Evolutionary conservation across 2,888 invertebrate species (phyloP).

Genomic region (Diogma glabrata): DNA sequence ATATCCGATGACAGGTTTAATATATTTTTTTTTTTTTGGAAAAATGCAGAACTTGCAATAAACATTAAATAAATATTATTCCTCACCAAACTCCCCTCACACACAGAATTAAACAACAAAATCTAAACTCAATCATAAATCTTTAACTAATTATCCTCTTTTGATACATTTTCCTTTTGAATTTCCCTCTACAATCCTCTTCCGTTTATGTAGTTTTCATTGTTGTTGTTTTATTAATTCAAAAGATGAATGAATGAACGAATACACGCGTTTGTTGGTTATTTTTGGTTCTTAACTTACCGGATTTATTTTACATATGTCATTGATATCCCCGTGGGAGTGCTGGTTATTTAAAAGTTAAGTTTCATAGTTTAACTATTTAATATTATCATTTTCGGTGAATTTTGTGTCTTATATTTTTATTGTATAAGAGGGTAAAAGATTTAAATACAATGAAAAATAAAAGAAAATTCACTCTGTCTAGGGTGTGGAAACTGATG

Average conservation of each 20-base stretch:
- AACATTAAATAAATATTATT: too few species aligned
- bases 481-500: too few species aligned
- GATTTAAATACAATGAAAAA: neutral
- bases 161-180: neutral
- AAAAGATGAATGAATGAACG: too few species aligned
- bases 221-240: too few species aligned
- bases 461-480: too few species aligned
- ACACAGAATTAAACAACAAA: neutral
- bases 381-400: neutral
- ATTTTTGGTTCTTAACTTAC: slow-evolving; percentile 5
- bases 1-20: slow-evolving; percentile 8
- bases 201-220: too few species aligned
- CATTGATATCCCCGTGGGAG: slow-evolving; percentile 39
- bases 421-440: slow-evolving; percentile 1
- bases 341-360: too few species aligned
- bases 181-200: slow-evolving; percentile 6
- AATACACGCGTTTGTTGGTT: slow-evolving; percentile 5
- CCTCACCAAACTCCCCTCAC: slow-evolving; percentile 3
- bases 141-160: slow-evolving; percentile 8
- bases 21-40: neutral
- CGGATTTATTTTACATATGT: slow-evolving; percentile 34
- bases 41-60: neutral
- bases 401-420: neutral
- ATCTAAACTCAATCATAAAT: slow-evolving; percentile 5
- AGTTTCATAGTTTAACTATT: too few species aligned